Conservation (phyloP, 2,797 vertebrate species). For the Aeoliscus strigatus region DNA sequence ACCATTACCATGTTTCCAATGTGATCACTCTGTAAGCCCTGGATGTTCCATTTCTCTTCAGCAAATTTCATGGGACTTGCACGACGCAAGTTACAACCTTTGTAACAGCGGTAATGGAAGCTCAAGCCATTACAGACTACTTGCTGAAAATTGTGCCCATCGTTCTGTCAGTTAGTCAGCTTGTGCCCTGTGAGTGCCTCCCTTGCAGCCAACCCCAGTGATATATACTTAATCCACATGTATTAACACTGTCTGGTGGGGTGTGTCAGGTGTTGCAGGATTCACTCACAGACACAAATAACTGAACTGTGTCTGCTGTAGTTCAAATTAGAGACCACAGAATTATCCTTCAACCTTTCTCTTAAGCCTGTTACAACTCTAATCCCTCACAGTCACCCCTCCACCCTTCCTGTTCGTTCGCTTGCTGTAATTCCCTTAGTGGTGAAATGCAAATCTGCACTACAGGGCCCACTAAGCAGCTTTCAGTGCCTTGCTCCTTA, state of each 20-base stretch:
- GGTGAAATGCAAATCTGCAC: conserved; percentile 75
- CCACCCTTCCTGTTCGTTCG: conserved; percentile 62
- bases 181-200: neutral
- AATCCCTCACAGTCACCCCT: conserved; percentile 68
- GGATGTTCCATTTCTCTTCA: neutral
- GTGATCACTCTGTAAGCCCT: neutral
- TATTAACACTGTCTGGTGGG: conserved; percentile 36
- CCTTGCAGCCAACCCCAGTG: conserved; percentile 18
- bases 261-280: conserved; percentile 41
- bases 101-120: neutral
- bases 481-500: conserved; percentile 62
- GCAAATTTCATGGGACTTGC: neutral
- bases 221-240: conserved; percentile 37
- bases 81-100: conserved; percentile 1
- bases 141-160: neutral
- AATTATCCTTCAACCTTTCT: conserved; percentile 75
- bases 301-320: conserved; percentile 61
- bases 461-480: conserved; percentile 69
- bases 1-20: too few relatives aligned
- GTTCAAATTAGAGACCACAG: conserved; percentile 71
- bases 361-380: conserved; percentile 76
- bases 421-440: conserved; percentile 69
- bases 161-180: neutral
- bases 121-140: neutral
- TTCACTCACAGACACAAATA: conserved; percentile 42